Base-by-base conservation (phyloP, 2,888 invertebrate genomes). In the Drosophila putrida region DNA sequence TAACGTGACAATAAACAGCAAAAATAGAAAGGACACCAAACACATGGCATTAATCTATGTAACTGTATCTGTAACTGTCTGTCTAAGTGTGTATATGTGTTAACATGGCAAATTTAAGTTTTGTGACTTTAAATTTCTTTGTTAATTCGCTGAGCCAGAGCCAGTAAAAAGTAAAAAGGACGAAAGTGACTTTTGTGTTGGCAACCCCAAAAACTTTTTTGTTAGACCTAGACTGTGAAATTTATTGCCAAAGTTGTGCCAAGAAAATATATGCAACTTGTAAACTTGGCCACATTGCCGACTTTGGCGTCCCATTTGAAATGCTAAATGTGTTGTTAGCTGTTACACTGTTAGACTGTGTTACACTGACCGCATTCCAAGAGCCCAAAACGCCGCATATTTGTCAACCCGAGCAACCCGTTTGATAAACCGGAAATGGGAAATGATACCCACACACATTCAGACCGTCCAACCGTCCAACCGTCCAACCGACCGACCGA, bases 341-440 rank as follows among this genome's bases (percentile, higher is more conserved):
- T 68, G 79, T 81, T 82, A 80, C 76, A 87, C 76, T 87, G 85
- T n/a, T n/a, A n/a, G n/a, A n/a, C n/a, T n/a, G n/a, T 68, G 79
- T 81, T 82, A 80, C 76, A 87, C 76, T 87, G 85, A 87, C 86
- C 89, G 86, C 88, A 82, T 89, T 86, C 80, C 81, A 51, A 71
- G 51, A 39, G 75, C 71, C 78, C 71, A 64, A 75, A 78, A 68
- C 70, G 63, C 61, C 68, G 78, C 85, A 87, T 84, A 88, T 87
- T 85, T 87, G 86, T 89, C 89, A 86, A 82, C n/a, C n/a, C 76
- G 63, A 49, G 36, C 38, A 50, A 31, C 41, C 59, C 63, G 72
- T 55, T 67, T 78, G 88, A 85, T 88, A 80, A 67, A 85, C 75
- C 75, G 85, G 88, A 87, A 82, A 73, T 65, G 75, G 85, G 88